These are phyloP conservation scores for Hypomesus transpacificus DNA, from an alignment of 2,113 vertebrate genomes.

Conservation along the genomic window DNA sequence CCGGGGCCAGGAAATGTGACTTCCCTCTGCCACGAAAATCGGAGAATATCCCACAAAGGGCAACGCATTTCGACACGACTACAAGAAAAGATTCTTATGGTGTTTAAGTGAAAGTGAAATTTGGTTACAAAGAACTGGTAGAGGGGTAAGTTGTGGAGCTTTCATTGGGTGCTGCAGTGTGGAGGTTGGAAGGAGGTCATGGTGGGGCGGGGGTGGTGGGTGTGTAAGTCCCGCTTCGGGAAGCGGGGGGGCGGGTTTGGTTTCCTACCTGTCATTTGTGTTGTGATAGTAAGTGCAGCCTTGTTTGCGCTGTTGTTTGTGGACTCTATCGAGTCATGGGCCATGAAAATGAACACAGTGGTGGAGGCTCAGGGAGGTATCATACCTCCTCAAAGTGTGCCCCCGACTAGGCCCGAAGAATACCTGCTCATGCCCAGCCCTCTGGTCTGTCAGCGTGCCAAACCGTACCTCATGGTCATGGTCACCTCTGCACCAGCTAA, in stretches of 20 bases:
- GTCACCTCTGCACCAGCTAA: conserved; percentile 76
- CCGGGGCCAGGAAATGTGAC: too few species aligned
- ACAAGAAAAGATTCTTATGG: neutral
- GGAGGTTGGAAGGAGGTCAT: conserved; percentile 43
- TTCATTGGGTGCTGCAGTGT: conserved; percentile 3
- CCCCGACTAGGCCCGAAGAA: conserved; percentile 64
- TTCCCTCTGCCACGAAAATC: too few species aligned
- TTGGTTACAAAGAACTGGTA: neutral
- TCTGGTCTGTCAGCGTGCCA: conserved; percentile 62
- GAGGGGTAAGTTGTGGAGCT: neutral
- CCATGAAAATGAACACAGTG: conserved; percentile 57
- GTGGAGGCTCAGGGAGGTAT: conserved; percentile 39
- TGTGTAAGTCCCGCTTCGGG: conserved; percentile 55
- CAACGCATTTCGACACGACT: neutral
- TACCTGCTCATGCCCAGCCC: conserved; percentile 68
- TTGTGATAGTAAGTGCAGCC: conserved; percentile 1
- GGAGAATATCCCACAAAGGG: neutral
- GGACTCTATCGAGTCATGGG: conserved; percentile 70
- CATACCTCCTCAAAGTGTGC: conserved; percentile 57
- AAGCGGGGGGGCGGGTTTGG: conserved; percentile 54
- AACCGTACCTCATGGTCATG: conserved; percentile 77
- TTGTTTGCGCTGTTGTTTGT: conserved; percentile 64
- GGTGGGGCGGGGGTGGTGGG: conserved; percentile 59
- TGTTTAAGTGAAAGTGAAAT: neutral
- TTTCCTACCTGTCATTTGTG: conserved; percentile 35